These are phyloP conservation scores for Ptyas mucosa DNA, from an alignment of 2,113 vertebrate genomes.

Conservation along the genomic window DNA sequence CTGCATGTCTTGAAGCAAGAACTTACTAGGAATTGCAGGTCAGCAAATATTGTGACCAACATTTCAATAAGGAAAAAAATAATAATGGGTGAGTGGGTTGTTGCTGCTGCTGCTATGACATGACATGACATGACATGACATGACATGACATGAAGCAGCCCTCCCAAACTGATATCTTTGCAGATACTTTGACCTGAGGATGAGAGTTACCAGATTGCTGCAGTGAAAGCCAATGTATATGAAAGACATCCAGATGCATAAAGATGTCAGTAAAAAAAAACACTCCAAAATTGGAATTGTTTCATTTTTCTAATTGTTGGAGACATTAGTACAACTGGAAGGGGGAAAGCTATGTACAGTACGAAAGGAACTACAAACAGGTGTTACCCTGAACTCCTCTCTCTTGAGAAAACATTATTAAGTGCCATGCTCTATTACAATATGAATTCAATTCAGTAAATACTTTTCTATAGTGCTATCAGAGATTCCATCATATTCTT, in stretches of 20 bases:
- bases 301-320: neutral
- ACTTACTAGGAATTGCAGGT: neutral
- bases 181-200: neutral
- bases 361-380: neutral
- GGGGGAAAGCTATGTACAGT: neutral
- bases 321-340: neutral
- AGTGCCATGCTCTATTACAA: neutral
- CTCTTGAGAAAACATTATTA: neutral
- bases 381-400: neutral
- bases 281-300: neutral
- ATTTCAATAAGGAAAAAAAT: neutral
- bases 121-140: too few relatives aligned
- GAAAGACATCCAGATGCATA: neutral
- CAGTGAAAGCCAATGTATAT: neutral
- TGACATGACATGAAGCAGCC: neutral
- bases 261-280: neutral
- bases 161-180: neutral
- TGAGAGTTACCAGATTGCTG: neutral
- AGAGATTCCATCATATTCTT: neutral
- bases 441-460: neutral
- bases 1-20: neutral
- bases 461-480: neutral
- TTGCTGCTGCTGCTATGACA: neutral
- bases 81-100: neutral
- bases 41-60: neutral